Evolutionary conservation across 2,888 invertebrate species (phyloP).

Genomic region (Eumacrocentrus americanus): DNA sequence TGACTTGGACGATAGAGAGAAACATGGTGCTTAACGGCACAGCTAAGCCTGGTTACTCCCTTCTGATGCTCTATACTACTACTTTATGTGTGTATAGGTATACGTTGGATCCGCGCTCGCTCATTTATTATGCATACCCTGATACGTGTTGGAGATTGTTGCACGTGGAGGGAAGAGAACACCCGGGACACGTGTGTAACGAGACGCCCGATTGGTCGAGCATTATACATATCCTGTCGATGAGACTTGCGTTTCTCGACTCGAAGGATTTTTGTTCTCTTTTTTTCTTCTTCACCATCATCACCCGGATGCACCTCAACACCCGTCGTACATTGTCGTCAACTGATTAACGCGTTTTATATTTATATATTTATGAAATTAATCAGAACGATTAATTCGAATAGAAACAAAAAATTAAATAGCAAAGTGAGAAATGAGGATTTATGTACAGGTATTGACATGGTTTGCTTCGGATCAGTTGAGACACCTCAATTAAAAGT

Average conservation of each 20-base stretch:
- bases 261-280: slow-evolving; percentile 12
- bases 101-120: slow-evolving; percentile 31
- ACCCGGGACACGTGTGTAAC: slow-evolving; percentile 48
- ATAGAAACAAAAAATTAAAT: too few relatives aligned
- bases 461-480: too few relatives aligned
- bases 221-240: slow-evolving; percentile 29
- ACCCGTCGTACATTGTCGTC: not conserved
- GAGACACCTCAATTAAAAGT: not conserved
- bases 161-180: slow-evolving; percentile 41
- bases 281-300: slow-evolving; percentile 8
- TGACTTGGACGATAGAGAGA: slow-evolving; percentile 46
- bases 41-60: slow-evolving; percentile 19
- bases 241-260: slow-evolving; percentile 13
- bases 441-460: too few relatives aligned
- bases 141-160: slow-evolving; percentile 54
- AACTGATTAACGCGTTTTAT: too few relatives aligned
- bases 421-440: not conserved
- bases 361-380: too few relatives aligned
- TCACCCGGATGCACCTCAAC: slow-evolving; percentile 14
- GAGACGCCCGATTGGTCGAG: slow-evolving; percentile 46
- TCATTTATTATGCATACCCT: slow-evolving; percentile 55
- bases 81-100: not conserved
- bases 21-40: slow-evolving; percentile 45
- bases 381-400: too few relatives aligned
- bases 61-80: slow-evolving; percentile 23